Conservation (phyloP, 2,797 vertebrate species). For the Amazona finschi region DNA sequence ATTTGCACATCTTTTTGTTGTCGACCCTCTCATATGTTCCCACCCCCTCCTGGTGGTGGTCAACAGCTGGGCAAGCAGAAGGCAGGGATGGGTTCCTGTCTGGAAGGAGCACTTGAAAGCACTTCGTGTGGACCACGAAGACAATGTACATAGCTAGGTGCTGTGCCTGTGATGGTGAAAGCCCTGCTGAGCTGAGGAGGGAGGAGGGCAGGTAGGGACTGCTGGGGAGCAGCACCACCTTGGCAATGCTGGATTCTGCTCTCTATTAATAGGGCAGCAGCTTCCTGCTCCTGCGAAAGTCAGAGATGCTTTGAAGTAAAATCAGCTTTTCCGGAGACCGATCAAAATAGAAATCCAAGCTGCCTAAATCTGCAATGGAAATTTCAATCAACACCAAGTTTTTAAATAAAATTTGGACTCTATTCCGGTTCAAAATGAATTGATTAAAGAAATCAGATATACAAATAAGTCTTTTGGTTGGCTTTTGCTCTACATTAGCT, state of each 20-base stretch:
- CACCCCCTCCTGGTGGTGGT: not conserved
- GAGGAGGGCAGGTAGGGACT: not conserved
- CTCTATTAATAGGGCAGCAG: constrained; percentile 71
- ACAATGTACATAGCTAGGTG: rapidly evolving
- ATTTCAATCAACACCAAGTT: constrained; percentile 72
- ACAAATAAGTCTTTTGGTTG: constrained; percentile 59
- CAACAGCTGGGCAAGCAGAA: not conserved
- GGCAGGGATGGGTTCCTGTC: not conserved
- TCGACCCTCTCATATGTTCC: not conserved
- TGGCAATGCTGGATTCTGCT: constrained; percentile 20
- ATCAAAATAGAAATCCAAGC: constrained; percentile 75
- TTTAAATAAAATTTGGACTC: constrained; percentile 74
- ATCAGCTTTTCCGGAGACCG: constrained; percentile 72
- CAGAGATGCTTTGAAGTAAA: constrained; percentile 71
- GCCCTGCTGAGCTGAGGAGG: not conserved
- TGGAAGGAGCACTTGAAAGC: not conserved
- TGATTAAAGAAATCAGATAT: constrained; percentile 67
- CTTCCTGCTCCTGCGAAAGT: constrained; percentile 65
- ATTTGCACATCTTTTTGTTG: not conserved
- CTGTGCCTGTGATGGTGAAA: not conserved
- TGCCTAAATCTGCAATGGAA: constrained; percentile 76
- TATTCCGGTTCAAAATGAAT: constrained; percentile 66
- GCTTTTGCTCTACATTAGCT: constrained; percentile 25
- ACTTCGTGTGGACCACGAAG: not conserved
- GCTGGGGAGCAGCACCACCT: not conserved